Conservation (phyloP, 2,888 invertebrate species). For the Nymphalis polychloros region DNA sequence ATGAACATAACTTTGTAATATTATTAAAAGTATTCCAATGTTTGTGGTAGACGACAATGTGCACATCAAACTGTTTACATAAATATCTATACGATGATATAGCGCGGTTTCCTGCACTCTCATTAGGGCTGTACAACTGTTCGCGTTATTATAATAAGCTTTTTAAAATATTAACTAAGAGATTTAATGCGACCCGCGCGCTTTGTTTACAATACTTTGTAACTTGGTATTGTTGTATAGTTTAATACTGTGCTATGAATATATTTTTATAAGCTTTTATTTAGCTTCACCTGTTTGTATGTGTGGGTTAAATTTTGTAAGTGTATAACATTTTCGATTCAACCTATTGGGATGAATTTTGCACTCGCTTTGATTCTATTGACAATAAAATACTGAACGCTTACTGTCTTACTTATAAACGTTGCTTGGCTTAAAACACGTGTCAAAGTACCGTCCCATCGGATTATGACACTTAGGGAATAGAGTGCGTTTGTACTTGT, state of each 20-base stretch:
- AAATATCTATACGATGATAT: not conserved
- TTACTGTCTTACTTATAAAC: no score
- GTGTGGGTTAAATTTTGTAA: no score
- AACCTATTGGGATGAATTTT: no score
- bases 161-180: constrained; percentile 22
- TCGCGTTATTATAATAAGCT: constrained; percentile 16
- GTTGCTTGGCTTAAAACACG: no score
- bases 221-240: not conserved
- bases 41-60: not conserved
- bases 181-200: constrained; percentile 5
- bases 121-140: constrained; percentile 1
- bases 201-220: constrained; percentile 5
- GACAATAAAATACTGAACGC: no score
- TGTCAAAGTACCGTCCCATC: no score
- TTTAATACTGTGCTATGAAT: not conserved
- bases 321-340: no score
- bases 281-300: not conserved
- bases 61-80: not conserved
- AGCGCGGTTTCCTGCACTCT: constrained; percentile 12
- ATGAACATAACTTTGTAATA: not conserved
- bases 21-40: not conserved
- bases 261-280: not conserved
- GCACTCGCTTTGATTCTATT: no score
- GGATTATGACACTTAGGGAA: no score
- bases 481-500: no score